Base-by-base conservation (phyloP, 2,888 invertebrate species). In the Drosophila pseudotakahashii region DNA sequence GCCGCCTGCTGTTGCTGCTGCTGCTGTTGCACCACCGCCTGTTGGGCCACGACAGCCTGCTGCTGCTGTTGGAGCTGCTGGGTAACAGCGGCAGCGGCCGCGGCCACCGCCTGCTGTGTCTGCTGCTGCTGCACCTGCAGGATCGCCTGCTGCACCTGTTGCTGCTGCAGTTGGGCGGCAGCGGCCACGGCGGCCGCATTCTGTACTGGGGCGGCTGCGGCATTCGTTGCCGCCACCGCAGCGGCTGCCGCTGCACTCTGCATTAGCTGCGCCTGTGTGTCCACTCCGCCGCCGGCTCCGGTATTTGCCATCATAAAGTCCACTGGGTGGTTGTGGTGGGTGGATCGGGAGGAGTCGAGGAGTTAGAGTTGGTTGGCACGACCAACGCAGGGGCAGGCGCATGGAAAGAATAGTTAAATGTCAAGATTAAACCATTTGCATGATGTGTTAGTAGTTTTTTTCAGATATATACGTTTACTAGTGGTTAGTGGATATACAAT, bases 231-330 rank as follows among this genome's bases (percentile, higher is more conserved):
- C 64, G 91, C 88, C 76, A 91, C 87, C 60, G 91, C 79, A 41
- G 89, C 89, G 37, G 91, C 81, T 74, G 91, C 77, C 58, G 90
- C 82, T 68, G 90, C 69, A 70, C 76, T 89, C 78, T 91, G 78
- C 84, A 90, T 81, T 63, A 90, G 67, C 34, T 90, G 86, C 50
- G 91, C 78, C 72, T 91, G 90, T 64, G 88, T 89, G 53, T 90
- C 89, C 54, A 89, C 90, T 73, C 88, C 90, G 67, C 88, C 82
- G 13, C 84, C 78, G 82, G 90, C 79, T 77, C 91, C 88, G 58
- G 89, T 89, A 73, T 92, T 92, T 68, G 92, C 92, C 92, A 92
- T 92, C 89, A 91, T 92, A 79, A 90, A 90, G 76, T 90, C 91
- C 90, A 89, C 91, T 90, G 57, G 30, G 13, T 47, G 16, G 48